A percentile compares a stretch with the other conserved stretches of the same genome.
These are phyloP conservation scores for Platygyra sinensis DNA, from an alignment of 64 coral and sea anemone species.

Conservation along the genomic window DNA sequence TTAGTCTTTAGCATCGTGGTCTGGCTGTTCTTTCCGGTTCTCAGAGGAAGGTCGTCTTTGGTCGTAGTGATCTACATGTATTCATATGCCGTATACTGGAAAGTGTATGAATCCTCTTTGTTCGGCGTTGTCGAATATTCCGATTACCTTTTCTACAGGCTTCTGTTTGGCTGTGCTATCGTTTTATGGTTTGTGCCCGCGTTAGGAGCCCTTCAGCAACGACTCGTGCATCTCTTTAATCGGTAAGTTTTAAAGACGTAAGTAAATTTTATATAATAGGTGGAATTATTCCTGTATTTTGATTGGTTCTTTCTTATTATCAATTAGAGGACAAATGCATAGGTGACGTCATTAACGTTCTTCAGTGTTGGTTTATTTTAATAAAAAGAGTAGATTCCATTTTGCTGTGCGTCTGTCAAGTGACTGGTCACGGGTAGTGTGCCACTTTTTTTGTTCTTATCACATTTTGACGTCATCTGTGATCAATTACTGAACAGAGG, in stretches of 20 bases:
- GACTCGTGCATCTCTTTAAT: constrained; percentile 61
- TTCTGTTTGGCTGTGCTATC: constrained; percentile 34
- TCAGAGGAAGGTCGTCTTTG: constrained; percentile 38
- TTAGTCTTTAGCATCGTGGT: constrained; percentile 28
- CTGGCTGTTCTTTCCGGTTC: constrained; percentile 62
- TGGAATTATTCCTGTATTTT: too few relatives aligned
- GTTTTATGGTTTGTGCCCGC: constrained; percentile 45
- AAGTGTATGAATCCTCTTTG: not conserved
- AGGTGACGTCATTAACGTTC: too few relatives aligned
- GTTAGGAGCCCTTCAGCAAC: constrained; percentile 51
- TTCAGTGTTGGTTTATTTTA: too few relatives aligned
- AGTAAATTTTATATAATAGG: not conserved
- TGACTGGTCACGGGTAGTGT: too few relatives aligned
- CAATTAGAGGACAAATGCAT: too few relatives aligned
- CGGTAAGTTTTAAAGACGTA: constrained; percentile 24
- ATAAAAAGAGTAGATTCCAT: too few relatives aligned
- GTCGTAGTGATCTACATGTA: constrained; percentile 54
- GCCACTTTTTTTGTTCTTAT: too few relatives aligned
- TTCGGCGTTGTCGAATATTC: constrained; percentile 52
- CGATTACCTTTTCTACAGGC: constrained; percentile 5
- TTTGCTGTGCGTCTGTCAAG: too few relatives aligned
- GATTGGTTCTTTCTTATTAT: too few relatives aligned
- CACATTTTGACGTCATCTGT: too few relatives aligned
- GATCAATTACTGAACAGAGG: too few relatives aligned
- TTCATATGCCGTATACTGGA: constrained; percentile 49